Evolutionary conservation across 2,888 invertebrate species (phyloP).

Genomic region (Acanthoscelides obtectus): DNA sequence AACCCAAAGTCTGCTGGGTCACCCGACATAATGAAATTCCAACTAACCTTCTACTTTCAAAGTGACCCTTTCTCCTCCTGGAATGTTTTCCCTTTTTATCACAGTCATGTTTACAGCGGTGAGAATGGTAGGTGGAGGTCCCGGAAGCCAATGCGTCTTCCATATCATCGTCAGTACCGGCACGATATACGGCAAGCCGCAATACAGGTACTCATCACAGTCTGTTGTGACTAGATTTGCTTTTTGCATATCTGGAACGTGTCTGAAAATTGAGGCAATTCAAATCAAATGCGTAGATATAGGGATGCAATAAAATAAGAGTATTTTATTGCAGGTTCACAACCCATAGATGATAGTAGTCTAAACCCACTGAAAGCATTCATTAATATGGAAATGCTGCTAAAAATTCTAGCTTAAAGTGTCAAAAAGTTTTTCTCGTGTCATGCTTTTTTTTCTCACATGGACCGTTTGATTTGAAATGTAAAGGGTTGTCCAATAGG

Average conservation of each 20-base stretch:
- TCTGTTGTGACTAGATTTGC: slow-evolving; percentile 49
- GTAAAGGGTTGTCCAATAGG: no score
- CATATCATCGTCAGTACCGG: slow-evolving; percentile 66
- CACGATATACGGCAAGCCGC: slow-evolving; percentile 75
- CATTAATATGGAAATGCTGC: no score
- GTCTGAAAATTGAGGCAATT: slow-evolving; percentile 11
- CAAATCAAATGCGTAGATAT: neutral
- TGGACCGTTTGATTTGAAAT: no score
- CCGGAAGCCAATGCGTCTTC: slow-evolving; percentile 60
- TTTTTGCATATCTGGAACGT: slow-evolving; percentile 53
- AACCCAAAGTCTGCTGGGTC: no score
- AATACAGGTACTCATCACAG: slow-evolving; percentile 64
- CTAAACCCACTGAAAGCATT: no score
- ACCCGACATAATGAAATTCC: neutral
- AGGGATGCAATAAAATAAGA: no score
- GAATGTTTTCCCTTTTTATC: slow-evolving; percentile 41
- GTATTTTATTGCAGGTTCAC: no score
- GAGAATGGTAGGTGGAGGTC: slow-evolving; percentile 50
- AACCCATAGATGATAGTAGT: no score
- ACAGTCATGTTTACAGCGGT: slow-evolving; percentile 51
- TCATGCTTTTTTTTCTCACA: no score
- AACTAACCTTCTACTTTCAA: slow-evolving; percentile 51
- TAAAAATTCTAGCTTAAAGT: no score
- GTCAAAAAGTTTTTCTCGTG: no score
- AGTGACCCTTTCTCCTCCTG: slow-evolving; percentile 45